Base-by-base conservation (phyloP, 2,888 invertebrate genomes). In the Polydrusus cervinus region DNA sequence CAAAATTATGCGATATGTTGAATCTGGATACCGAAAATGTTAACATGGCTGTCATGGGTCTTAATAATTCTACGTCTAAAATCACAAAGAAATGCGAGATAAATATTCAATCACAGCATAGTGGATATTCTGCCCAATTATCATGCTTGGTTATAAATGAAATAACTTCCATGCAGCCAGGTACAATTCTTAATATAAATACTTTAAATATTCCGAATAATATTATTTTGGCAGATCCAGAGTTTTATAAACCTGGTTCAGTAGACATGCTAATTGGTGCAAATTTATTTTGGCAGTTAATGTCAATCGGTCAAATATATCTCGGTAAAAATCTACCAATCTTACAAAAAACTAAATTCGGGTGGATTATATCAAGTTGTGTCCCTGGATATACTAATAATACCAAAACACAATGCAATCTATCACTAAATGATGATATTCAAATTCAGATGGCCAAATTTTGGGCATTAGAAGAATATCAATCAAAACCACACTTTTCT, bases 291-390 rank as follows among this genome's bases (percentile, higher is more conserved):
- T 66, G 53, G 55, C 40, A 67, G 14, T 20, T 66, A 13, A 40
- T 60, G 16, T 40, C 34, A 10, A 69, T 69, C 13, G 61, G 57
- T 8, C 69, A 57, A 25, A 60, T 60, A 25, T 34, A 43, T 38
- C 38, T 67, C 10, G 68, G 57, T 1, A 0, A 6, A 6, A 10
- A 38, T 40, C 68, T 57, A 16, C 57, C 57, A 18, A 40, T 69
- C 18, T 61, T 69, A 45, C 69, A 69, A 60, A 69, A 69, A 45
- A 61, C 69, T 1, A 57, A 6, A 40, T 49, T 69, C n/a, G 69
- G 69, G 14, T 45, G 57, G 60, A 30, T 60, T 3, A 14, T 34
- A 11, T 67, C 68, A 2, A 55, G 55, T 16, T 18, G 25, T n/a
- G 9, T 69, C 16, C 34, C 16, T n/a, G 18, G 11, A 25, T 11